A percentile compares a stretch with the other conserved stretches of the same genome.
Evolutionary conservation across 2,797 vertebrate species (phyloP).

Genomic region (Coregonus suidteri): DNA sequence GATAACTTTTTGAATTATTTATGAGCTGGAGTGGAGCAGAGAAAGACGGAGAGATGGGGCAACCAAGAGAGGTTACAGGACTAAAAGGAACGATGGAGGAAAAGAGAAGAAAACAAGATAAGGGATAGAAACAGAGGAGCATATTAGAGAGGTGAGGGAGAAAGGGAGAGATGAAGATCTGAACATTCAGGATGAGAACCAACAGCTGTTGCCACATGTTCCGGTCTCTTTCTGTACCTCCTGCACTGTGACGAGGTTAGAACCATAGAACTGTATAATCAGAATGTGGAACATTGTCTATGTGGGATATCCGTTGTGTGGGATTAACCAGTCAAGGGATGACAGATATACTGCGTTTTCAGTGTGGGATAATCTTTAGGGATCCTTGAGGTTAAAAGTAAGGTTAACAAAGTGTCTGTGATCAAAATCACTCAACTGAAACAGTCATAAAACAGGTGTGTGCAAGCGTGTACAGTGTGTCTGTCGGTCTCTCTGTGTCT

Average conservation of each 20-base stretch:
- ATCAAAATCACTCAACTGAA: no score
- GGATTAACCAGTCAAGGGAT: no score
- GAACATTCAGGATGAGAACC: neutral
- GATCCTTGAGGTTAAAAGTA: neutral
- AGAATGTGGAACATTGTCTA: neutral
- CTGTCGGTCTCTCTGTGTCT: neutral
- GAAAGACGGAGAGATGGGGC: conserved; percentile 39
- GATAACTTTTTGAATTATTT: conserved; percentile 10
- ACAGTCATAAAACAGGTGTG: conserved; percentile 25
- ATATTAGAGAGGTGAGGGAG: conserved; percentile 53
- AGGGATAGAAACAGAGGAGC: conserved; percentile 18
- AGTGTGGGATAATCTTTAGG: neutral
- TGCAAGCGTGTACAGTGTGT: neutral
- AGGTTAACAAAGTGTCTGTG: conserved; percentile 6
- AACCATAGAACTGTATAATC: conserved; percentile 1
- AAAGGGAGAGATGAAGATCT: conserved; percentile 6
- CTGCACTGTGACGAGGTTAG: neutral
- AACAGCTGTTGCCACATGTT: conserved; percentile 65
- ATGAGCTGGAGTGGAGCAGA: conserved; percentile 16
- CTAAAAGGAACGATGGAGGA: conserved; percentile 27
- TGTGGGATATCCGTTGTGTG: neutral
- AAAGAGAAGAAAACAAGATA: conserved; percentile 17
- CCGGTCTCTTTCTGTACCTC: conserved; percentile 27
- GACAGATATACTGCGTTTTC: no score
- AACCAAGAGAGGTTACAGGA: conserved; percentile 19